A percentile compares a stretch with the other conserved stretches of the same genome.
Conservation (phyloP, 2,113 vertebrate species). For the Hemicordylus capensis region DNA sequence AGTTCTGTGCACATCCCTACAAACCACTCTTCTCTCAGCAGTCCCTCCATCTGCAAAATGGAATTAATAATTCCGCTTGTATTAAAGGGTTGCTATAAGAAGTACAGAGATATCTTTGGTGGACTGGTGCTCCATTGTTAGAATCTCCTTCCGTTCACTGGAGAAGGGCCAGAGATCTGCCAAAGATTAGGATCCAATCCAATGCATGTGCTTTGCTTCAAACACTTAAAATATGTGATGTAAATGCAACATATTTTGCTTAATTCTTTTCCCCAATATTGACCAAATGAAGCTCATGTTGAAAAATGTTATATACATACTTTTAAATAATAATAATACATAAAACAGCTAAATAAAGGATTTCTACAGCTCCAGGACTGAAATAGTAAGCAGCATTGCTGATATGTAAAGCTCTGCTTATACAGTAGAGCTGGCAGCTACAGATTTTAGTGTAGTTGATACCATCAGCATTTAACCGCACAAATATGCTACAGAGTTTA, state of each 20-base stretch:
- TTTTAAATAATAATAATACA: too few relatives aligned
- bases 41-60: not conserved
- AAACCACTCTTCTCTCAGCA: not conserved
- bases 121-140: too few relatives aligned
- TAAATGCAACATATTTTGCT: not conserved
- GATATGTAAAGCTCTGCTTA: not conserved
- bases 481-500: not conserved
- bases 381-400: not conserved
- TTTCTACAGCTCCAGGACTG: not conserved
- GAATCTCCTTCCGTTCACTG: too few relatives aligned
- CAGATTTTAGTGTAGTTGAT: not conserved
- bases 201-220: not conserved
- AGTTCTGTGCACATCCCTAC: too few relatives aligned
- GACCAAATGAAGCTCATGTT: not conserved
- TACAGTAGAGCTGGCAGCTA: not conserved
- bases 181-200: too few relatives aligned
- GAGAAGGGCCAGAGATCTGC: too few relatives aligned
- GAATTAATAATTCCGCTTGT: too few relatives aligned
- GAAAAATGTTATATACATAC: too few relatives aligned
- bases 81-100: too few relatives aligned
- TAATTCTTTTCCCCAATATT: not conserved
- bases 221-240: not conserved
- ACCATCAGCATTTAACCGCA: not conserved
- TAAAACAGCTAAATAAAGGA: not conserved
- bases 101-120: too few relatives aligned